These are phyloP conservation scores for Phengaris arion DNA, from an alignment of 2,888 invertebrate species.

Conservation along the genomic window DNA sequence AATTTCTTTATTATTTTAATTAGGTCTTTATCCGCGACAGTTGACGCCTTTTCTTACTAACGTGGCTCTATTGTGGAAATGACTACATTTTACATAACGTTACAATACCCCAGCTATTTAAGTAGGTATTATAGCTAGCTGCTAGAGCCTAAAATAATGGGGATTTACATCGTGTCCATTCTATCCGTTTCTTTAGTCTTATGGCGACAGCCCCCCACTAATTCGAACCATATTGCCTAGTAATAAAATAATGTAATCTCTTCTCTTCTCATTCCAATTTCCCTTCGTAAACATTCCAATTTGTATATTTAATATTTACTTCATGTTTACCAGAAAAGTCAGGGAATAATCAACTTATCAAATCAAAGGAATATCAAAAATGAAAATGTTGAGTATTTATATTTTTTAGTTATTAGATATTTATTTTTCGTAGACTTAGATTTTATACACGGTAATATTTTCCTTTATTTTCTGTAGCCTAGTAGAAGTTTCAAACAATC, in stretches of 20 bases:
- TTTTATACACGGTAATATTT: too few relatives aligned
- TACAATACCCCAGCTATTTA: too few relatives aligned
- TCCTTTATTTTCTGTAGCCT: too few relatives aligned
- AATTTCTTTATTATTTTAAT: too few relatives aligned
- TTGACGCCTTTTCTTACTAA: too few relatives aligned
- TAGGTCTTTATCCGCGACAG: too few relatives aligned
- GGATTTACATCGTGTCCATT: neutral
- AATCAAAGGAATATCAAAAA: neutral
- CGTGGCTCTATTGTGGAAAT: too few relatives aligned
- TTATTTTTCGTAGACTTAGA: neutral
- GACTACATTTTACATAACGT: too few relatives aligned
- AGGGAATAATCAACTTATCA: neutral
- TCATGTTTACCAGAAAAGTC: neutral
- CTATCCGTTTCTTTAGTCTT: conserved; percentile 14
- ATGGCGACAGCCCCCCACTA: conserved; percentile 40
- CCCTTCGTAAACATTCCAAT: conserved; percentile 17
- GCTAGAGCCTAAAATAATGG: neutral
- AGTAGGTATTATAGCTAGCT: too few relatives aligned
- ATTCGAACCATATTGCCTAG: conserved; percentile 29
- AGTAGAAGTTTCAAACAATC: too few relatives aligned
- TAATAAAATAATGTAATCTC: conserved; percentile 31
- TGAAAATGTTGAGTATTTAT: too few relatives aligned
- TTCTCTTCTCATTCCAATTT: conserved; percentile 15
- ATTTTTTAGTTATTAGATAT: neutral
- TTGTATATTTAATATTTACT: conserved; percentile 24